Conservation (phyloP, 2,113 vertebrate species). For the Laterallus jamaicensis region DNA sequence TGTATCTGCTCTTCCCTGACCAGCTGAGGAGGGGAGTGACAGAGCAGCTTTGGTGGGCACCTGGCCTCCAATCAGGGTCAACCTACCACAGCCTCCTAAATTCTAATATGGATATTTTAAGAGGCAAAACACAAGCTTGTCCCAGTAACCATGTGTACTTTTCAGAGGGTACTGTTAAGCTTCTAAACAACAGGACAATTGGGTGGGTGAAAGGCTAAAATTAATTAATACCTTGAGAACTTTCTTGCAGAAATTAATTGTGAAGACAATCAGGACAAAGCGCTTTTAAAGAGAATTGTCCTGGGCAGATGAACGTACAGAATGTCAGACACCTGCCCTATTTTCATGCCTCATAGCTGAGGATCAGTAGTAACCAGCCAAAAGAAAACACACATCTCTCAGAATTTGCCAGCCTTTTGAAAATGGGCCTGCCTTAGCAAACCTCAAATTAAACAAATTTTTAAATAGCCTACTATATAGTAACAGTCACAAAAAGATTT, state of each 20-base stretch:
- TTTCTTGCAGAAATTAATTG: slow-evolving; percentile 43
- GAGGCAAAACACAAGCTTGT: neutral
- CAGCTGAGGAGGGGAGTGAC: too few relatives aligned
- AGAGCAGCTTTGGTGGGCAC: too few relatives aligned
- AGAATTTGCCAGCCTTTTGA: slow-evolving; percentile 10
- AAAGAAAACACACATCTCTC: slow-evolving; percentile 27
- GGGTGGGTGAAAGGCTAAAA: slow-evolving; percentile 14
- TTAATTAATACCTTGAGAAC: slow-evolving; percentile 37
- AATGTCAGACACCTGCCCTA: neutral
- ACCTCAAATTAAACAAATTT: slow-evolving; percentile 46
- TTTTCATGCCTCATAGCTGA: neutral
- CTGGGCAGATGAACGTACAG: neutral
- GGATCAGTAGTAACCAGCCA: neutral
- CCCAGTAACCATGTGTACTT: neutral
- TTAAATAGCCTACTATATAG: neutral
- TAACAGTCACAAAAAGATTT: neutral
- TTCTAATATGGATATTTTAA: neutral
- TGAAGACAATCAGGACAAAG: slow-evolving; percentile 5
- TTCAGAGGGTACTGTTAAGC: neutral
- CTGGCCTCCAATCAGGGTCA: too few relatives aligned
- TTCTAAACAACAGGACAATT: neutral
- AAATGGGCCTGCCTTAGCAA: neutral
- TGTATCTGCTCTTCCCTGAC: too few relatives aligned
- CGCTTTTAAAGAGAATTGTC: slow-evolving; percentile 3
- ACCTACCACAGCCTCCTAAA: too few relatives aligned